Evolutionary conservation across 2,113 vertebrate species (phyloP), one percentile per base, ranked within the genome.

Genomic region (Syngnathoides biaculeatus): DNA sequence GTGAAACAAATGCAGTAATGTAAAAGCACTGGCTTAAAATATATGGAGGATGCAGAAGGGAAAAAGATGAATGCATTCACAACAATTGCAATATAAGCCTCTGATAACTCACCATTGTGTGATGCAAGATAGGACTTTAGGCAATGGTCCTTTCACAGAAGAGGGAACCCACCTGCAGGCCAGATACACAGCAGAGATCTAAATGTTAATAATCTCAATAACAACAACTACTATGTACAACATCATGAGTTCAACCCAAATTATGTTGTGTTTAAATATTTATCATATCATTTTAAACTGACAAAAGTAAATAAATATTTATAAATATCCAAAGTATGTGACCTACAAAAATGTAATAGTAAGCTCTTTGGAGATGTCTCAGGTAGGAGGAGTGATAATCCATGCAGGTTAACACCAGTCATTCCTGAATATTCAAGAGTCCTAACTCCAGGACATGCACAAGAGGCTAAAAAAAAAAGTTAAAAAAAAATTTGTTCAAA

Each of bases 21-120:
- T 57, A 13, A 22, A 22, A 3, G 22, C 7, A 40, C 35, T 13
- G 40, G 19, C 11, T 57, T 19, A 60, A 17, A 39, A 27, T 0
- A 67, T 58, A 20, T 30, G 22, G 17, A 24, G n/a, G 13, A 30
- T 52, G 22, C 17, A 27, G 13, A 26, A 26, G 35, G 6, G 8
- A 8, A 59, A 39, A 55, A 15, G 40, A 20, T 24, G 47, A 0
- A 48, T 2, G 50, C n/a, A 11, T 39, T 35, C 13, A 1, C 24
- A 17, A 61, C 26, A 20, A 13, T 9, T 50, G 39, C 22, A 9
- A 59, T 4, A 40, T 35, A 19, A 13, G 42, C 26, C 7, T 39
- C 35, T 75, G 38, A 65, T 19, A 65, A 87, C 87, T 87, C 78
- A 88, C 87, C 81, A 4, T 62, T 39, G 3, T 30, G 14, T 24